These are phyloP conservation scores for Brienomyrus longianalis DNA, from an alignment of 2,113 vertebrate genomes.

Conservation along the genomic window DNA sequence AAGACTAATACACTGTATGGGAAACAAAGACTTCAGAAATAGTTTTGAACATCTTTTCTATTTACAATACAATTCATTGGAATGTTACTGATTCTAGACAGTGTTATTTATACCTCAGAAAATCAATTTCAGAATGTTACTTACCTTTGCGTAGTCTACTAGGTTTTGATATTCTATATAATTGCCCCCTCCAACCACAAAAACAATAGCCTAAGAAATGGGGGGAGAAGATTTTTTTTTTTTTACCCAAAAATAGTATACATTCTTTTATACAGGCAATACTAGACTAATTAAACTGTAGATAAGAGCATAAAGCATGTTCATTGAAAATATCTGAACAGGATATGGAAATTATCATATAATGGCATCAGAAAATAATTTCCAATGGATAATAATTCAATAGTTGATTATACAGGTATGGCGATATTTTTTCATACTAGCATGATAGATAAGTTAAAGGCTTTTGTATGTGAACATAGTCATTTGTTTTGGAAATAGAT, in stretches of 20 bases:
- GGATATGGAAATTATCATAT: not conserved
- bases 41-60: not conserved
- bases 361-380: not conserved
- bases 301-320: not conserved
- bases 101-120: not conserved
- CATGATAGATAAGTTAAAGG: not conserved
- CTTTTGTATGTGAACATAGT: not conserved
- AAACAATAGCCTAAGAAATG: slow-evolving; percentile 80
- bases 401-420: not conserved
- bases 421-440: not conserved
- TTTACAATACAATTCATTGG: not conserved
- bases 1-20: not conserved
- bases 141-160: slow-evolving; percentile 89
- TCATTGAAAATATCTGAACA: not conserved
- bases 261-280: not conserved
- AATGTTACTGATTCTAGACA: not conserved
- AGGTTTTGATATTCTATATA: slow-evolving; percentile 98
- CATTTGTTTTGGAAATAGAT: not conserved
- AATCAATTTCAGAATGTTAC: slow-evolving; percentile 1
- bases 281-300: not conserved
- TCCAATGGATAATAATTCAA: not conserved
- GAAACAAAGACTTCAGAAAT: not conserved
- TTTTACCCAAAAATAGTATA: not conserved
- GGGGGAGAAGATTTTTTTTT: not conserved
- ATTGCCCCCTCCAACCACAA: slow-evolving; percentile 95